Evolutionary conservation across 2,113 vertebrate species (phyloP), one percentile per base, ranked within the genome.

Genomic region (Osmerus eperlanus): DNA sequence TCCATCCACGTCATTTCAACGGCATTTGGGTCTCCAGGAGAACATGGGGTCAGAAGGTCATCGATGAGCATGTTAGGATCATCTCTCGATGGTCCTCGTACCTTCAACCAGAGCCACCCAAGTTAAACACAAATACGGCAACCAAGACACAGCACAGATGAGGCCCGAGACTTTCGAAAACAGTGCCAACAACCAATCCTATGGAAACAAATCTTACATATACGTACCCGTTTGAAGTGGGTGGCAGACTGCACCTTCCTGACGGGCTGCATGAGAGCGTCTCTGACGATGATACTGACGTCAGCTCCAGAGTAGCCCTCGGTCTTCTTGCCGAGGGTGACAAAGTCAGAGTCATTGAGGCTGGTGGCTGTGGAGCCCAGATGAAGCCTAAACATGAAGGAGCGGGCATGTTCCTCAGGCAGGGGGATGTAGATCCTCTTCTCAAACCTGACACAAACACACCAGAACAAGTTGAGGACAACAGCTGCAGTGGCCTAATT

Each of bases 361-460:
- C 76, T 83, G 86, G 88, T 94, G 23, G 93, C 93, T 1, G 97
- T 99, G 36, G 92, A 85, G 21, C 96, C 97, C 65, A 99, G 90
- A 73, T 99, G 93, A 70, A 99, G 91, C 76, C 92, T 97, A 85
- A 99, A 99, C 96, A 99, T 98, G 18, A 94, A 93, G 79, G 91
- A 70, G 62, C 96, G 94, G 52, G 97, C 96, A 0, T 96, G 96
- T 63, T 95, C 94, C 81, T 99, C 97, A 2, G 97, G 97, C 83
- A 99, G 91, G 19, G 97, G 95, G 85, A 99, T 99, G 85, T 96
- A 98, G 89, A 99, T 98, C 56, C 96, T 93, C 74, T 99, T 99
- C 90, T 98, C 97, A 92, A 99, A 98, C 87, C 97, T 98, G 74
- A 79, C 60, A 72, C 66, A 51, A 71, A 36, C 18, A 59, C 73